Base-by-base conservation (phyloP, 2,888 invertebrate species). In the Cepaea hortensis region DNA sequence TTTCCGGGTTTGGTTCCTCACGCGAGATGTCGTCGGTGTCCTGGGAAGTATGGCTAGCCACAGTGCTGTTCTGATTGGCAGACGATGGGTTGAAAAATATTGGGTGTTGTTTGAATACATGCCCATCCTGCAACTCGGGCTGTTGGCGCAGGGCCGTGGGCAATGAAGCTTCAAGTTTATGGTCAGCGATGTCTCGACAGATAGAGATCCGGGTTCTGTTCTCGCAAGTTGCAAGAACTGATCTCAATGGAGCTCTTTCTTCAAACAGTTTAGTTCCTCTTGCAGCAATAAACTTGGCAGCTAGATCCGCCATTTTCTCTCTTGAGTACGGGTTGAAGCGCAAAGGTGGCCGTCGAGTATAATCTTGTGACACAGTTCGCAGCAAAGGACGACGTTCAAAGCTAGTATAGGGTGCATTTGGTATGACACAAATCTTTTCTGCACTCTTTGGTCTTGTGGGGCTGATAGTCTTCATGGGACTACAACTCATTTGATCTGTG, bases 201-300 rank as follows among this genome's bases (percentile, higher is more conserved):
- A 15, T 5, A 15, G 23, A 0, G 18, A 35, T 15, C 20, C 35
- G 15, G 3, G 20, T 55, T 55, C 35, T 62, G 62, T 79, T 62
- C 18, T 79, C 79, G 2, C 35, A 35, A 46, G 4, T 4, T 61
- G 62, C 3, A 15, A 62, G 15, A 15, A 15, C 35, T 62, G 62
- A 3, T 9, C n/a, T 65, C n/a, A 35, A 68, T 48, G 46, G 46
- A 4, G 23, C n/a, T 73, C 65, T 73, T 9, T 62, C 46, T 76
- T 72, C 62, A 46, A 76, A 61, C 18, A 76, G 3, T 7, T 75
- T 13, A 6, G 75, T 55, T 50, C 87, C 87, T 82, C 82, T 79
- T 0, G 82, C 80, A 23, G 85, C 86, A 15, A 88, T 70, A 70
- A 85, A 84, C 55, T 88, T 87, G n/a, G 79, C 70, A 9, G 87